Evolutionary conservation across 1,140 invertebrate species (phyloP).

Genomic region (Magallana ariakensis): DNA sequence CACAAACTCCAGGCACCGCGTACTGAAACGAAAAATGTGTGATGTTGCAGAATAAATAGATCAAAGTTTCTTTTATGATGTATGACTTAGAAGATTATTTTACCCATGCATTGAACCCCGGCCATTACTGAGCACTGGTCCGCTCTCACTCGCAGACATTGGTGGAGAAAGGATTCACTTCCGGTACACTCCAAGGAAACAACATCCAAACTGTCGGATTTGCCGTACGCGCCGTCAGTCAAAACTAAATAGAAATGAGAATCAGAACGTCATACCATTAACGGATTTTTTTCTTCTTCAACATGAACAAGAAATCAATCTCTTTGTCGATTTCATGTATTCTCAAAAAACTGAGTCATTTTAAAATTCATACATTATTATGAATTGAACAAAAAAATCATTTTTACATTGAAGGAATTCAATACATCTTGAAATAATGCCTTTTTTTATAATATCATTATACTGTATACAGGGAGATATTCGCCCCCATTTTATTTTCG

Average conservation of each 20-base stretch:
- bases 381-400: too few species aligned
- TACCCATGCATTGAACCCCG: slow-evolving; percentile 66
- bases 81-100: background rate
- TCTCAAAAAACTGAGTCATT: too few species aligned
- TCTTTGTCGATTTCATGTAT: too few species aligned
- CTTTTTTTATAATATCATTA: too few species aligned
- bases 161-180: slow-evolving; percentile 59
- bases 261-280: background rate
- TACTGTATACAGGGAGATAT: too few species aligned
- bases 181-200: slow-evolving; percentile 59
- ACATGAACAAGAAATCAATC: background rate
- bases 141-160: slow-evolving; percentile 62
- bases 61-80: background rate
- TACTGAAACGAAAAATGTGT: slow-evolving; percentile 62
- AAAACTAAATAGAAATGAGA: slow-evolving; percentile 4
- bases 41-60: background rate
- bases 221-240: slow-evolving; percentile 3
- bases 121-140: slow-evolving; percentile 52
- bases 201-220: slow-evolving; percentile 9
- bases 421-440: background rate
- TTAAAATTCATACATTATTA: background rate
- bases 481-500: too few species aligned
- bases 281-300: background rate
- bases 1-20: slow-evolving; percentile 82
- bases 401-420: background rate